Evolutionary conservation across 1,140 invertebrate species (phyloP), one percentile per base, ranked within the genome.

Genomic region (Drosophila albomicans): DNA sequence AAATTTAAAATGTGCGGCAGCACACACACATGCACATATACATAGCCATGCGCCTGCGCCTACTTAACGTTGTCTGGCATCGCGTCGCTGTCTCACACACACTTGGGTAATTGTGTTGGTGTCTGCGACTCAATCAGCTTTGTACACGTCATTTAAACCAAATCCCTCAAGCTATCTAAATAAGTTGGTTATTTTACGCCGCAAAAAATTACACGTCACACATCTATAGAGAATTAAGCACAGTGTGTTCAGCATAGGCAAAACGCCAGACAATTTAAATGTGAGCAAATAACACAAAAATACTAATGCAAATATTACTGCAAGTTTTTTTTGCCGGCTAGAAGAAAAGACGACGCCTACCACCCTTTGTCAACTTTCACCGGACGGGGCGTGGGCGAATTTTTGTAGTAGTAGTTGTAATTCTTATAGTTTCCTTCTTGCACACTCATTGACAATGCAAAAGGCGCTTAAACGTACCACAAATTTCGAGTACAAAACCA

Each of bases 61-160:
- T 28, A 63, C 46, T 63, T 63, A 49, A 35, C 45, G 59, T 45
- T 62, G 30, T 20, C 48, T 20, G 3, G 5, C 16, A 13, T 32
- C 32, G 48, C 35, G 16, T 64, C 20, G 28, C 11, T 8, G 54
- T 20, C 35, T 10, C 35, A 8, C 35, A 38, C 35, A 38, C 35
- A 41, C 35, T 57, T 15, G 13, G 35, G 59, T 68, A 57, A 63
- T 25, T 46, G 11, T 66, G 13, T 65, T 43, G 57, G 54, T 64
- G 35, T 54, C 28, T 41, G 64, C 15, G 61, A 67, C 63, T 82
- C 82, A 87, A 87, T 87, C 84, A 46, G 79, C 62, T 75, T 84
- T 57, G 81, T 88, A 85, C 85, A 88, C 85, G 85, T 88, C 85
- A 88, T 78, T 80, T 75, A 62, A 80, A 57, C 69, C 66, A 68